Conservation (phyloP, 64 coral and sea anemone genomes). For the Astreopora myriophthalma region DNA sequence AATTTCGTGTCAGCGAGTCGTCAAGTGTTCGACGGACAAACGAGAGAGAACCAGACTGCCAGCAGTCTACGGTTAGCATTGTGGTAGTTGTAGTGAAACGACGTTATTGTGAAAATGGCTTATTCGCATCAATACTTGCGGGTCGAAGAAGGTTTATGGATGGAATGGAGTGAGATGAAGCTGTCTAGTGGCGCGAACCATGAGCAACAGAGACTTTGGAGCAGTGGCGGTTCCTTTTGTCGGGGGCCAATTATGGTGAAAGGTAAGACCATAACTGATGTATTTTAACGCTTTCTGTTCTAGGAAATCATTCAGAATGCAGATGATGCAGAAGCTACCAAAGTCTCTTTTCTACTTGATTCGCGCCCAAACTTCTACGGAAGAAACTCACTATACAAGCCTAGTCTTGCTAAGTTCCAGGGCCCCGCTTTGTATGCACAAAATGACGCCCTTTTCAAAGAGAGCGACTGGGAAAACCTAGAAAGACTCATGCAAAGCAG, state of each 20-base stretch:
- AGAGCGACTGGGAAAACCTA: constrained; percentile 75
- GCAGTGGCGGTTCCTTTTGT: neutral
- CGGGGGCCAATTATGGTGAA: neutral
- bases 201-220: no score
- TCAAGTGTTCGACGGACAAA: no score
- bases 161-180: no score
- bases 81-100: no score
- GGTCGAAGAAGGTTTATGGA: no score
- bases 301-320: constrained; percentile 93
- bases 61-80: no score
- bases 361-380: constrained; percentile 62
- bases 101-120: no score
- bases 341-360: constrained; percentile 69
- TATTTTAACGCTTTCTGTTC: neutral
- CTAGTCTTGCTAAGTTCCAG: constrained; percentile 72
- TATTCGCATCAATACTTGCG: no score
- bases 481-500: constrained; percentile 81
- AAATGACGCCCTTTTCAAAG: constrained; percentile 67
- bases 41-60: no score
- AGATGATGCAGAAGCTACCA: constrained; percentile 74
- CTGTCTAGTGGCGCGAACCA: no score
- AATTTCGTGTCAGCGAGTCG: no score
- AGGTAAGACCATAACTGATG: neutral
- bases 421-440: constrained; percentile 68
- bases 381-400: constrained; percentile 23